A percentile compares a stretch with the other conserved stretches of the same genome.
phyloP scores from a whole-genome alignment of 2,113 vertebrate species.

The Zosterops lateralis region DNA sequence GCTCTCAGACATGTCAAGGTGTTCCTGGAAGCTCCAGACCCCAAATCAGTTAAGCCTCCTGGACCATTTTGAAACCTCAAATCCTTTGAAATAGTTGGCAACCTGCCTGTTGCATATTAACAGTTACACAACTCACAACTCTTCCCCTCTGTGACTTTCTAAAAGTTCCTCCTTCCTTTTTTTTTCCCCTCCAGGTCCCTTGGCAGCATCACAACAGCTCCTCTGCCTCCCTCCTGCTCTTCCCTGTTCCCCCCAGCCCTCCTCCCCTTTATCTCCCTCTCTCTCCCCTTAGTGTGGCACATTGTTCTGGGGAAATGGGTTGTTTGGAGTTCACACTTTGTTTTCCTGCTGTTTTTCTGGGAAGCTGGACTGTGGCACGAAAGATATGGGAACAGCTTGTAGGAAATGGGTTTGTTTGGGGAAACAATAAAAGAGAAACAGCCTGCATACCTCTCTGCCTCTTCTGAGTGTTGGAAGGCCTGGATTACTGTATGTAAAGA shows the following conservation, averaged over 20 bases:
- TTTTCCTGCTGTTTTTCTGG: constrained; percentile 66
- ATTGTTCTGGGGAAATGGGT: constrained; percentile 61
- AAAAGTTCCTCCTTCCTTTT: constrained; percentile 53
- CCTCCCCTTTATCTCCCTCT: not conserved
- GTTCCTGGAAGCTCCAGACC: constrained; percentile 39
- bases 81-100: constrained; percentile 57
- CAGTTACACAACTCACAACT: constrained; percentile 36
- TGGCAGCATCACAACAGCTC: not conserved
- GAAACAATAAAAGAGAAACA: constrained; percentile 30
- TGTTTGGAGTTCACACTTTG: constrained; percentile 70
- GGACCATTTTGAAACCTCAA: constrained; percentile 33
- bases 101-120: constrained; percentile 4
- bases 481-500: not conserved
- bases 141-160: constrained; percentile 49
- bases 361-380: constrained; percentile 29
- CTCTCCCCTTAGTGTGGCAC: not conserved
- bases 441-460: not conserved
- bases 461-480: not conserved
- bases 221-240: not conserved
- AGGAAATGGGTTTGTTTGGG: constrained; percentile 55
- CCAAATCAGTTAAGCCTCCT: constrained; percentile 32
- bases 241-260: not conserved
- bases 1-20: not conserved
- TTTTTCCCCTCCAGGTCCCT: not conserved
- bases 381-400: constrained; percentile 57